A percentile compares a stretch with the other conserved stretches of the same genome.
Evolutionary conservation across 2,797 vertebrate species (phyloP).

Genomic region (Alfaro cultratus): DNA sequence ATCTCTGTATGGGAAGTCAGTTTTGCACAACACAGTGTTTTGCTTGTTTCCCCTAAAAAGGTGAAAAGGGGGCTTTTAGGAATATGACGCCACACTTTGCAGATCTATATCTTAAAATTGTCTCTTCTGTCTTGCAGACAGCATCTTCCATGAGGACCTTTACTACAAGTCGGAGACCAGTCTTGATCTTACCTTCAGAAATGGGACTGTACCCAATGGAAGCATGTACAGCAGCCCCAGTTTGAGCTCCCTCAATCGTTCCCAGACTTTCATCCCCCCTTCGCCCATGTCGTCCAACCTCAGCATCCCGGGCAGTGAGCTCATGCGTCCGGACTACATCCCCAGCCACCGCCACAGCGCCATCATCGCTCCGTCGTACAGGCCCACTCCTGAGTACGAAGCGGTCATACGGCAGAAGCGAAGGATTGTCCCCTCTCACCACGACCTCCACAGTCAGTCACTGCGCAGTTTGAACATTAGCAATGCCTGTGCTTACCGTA

Average conservation of each 20-base stretch:
- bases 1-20: too few species aligned
- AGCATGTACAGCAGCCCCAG: slow-evolving; percentile 96
- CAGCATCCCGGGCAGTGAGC: slow-evolving; percentile 93
- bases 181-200: slow-evolving; percentile 89
- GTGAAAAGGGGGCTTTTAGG: neutral
- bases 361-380: slow-evolving; percentile 94
- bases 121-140: slow-evolving; percentile 79
- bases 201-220: slow-evolving; percentile 90
- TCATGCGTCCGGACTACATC: slow-evolving; percentile 94
- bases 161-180: slow-evolving; percentile 95
- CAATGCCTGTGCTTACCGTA: slow-evolving; percentile 90
- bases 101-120: neutral
- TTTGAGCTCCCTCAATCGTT: slow-evolving; percentile 92
- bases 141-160: slow-evolving; percentile 93
- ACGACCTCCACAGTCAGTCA: slow-evolving; percentile 92
- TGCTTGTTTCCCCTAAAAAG: neutral
- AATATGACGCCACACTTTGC: neutral
- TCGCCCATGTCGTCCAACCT: slow-evolving; percentile 95
- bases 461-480: slow-evolving; percentile 95
- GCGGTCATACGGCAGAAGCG: slow-evolving; percentile 94
- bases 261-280: slow-evolving; percentile 90
- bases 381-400: slow-evolving; percentile 96
- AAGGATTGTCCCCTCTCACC: slow-evolving; percentile 78
- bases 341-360: slow-evolving; percentile 95
- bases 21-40: neutral